Evolutionary conservation across 2,113 vertebrate species (phyloP).

Genomic region (Pogona vitticeps): DNA sequence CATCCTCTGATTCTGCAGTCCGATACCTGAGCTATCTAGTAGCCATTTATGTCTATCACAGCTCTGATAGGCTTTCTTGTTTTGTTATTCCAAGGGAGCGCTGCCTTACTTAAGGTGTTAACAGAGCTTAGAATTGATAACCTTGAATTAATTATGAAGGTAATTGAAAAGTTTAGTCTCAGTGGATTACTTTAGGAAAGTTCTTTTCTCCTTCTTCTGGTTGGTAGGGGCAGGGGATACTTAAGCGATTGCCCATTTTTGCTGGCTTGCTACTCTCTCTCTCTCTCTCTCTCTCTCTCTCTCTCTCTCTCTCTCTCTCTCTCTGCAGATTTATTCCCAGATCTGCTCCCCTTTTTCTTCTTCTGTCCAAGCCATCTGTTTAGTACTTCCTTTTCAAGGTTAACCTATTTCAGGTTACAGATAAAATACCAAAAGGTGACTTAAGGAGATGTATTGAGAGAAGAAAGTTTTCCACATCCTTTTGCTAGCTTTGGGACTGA

Average conservation of each 20-base stretch:
- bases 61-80: not conserved
- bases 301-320: not conserved
- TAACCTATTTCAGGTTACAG: slow-evolving; percentile 43
- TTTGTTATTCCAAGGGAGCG: not conserved
- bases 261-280: too few species aligned
- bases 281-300: too few species aligned
- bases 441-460: slow-evolving; percentile 35
- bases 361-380: slow-evolving; percentile 38
- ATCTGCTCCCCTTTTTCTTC: not conserved
- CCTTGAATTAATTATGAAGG: slow-evolving; percentile 45
- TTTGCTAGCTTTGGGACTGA: slow-evolving; percentile 15
- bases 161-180: slow-evolving; percentile 48
- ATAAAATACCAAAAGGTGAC: slow-evolving; percentile 40
- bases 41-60: not conserved
- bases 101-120: slow-evolving; percentile 7
- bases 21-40: not conserved
- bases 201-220: not conserved
- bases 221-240: not conserved
- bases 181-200: slow-evolving; percentile 19
- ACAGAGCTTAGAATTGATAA: slow-evolving; percentile 23
- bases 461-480: slow-evolving; percentile 24
- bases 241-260: not conserved
- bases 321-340: not conserved
- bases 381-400: slow-evolving; percentile 52
- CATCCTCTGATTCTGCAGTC: too few species aligned